These are phyloP conservation scores for Furcula furcula DNA, from an alignment of 2,888 invertebrate species.

Conservation along the genomic window DNA sequence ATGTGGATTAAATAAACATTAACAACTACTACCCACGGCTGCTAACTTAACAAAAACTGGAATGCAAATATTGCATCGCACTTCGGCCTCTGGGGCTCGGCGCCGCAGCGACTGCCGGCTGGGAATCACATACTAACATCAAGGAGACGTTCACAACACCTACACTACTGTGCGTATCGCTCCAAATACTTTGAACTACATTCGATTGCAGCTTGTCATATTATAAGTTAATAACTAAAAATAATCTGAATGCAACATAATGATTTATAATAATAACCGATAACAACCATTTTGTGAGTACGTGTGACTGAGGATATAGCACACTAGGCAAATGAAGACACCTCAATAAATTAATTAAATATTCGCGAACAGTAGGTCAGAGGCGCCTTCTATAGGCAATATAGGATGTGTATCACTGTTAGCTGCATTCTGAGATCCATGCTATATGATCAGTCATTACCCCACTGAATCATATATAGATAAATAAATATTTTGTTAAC, in stretches of 20 bases:
- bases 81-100: slow-evolving; percentile 54
- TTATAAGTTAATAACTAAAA: slow-evolving; percentile 66
- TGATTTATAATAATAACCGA: slow-evolving; percentile 69
- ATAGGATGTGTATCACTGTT: slow-evolving; percentile 52
- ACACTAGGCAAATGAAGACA: slow-evolving; percentile 55
- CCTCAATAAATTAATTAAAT: slow-evolving; percentile 32
- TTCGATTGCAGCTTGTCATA: slow-evolving; percentile 73
- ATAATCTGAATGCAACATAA: slow-evolving; percentile 77
- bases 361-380: slow-evolving; percentile 32
- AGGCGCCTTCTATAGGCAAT: slow-evolving; percentile 44
- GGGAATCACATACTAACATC: slow-evolving; percentile 43
- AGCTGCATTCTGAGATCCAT: slow-evolving; percentile 81
- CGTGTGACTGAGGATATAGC: slow-evolving; percentile 71
- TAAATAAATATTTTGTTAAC: slow-evolving; percentile 62
- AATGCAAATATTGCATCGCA: slow-evolving; percentile 82
- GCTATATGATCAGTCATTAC: slow-evolving; percentile 76
- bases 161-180: slow-evolving; percentile 76
- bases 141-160: slow-evolving; percentile 60
- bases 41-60: slow-evolving; percentile 79
- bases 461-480: slow-evolving; percentile 71
- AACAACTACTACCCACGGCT: slow-evolving; percentile 69
- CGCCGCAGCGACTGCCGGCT: slow-evolving; percentile 29
- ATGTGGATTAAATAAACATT: slow-evolving; percentile 73
- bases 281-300: slow-evolving; percentile 76
- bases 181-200: slow-evolving; percentile 76